Evolutionary conservation across 2,797 vertebrate genomes (phyloP).

Genomic region (Phoxinus dragarum): DNA sequence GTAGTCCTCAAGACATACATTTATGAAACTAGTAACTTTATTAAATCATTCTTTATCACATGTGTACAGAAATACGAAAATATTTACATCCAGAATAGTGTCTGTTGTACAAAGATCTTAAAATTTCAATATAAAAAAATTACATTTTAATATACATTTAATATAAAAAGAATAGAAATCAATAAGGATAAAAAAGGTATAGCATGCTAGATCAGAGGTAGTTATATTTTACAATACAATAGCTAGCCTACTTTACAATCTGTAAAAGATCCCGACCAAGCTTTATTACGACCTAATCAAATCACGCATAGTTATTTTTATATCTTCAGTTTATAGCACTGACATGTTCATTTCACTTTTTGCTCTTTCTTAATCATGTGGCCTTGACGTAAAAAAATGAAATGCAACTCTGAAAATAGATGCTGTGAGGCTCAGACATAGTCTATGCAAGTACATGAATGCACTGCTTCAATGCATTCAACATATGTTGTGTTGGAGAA

Average conservation of each 20-base stretch:
- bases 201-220: conserved; percentile 87
- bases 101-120: conserved; percentile 77
- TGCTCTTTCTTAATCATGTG: conserved; percentile 1
- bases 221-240: conserved; percentile 82
- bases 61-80: conserved; percentile 78
- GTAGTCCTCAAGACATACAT: conserved; percentile 40
- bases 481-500: not conserved
- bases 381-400: not conserved
- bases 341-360: conserved; percentile 64
- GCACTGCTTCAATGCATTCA: not conserved
- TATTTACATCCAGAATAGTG: conserved; percentile 84
- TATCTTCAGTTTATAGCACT: conserved; percentile 60
- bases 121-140: conserved; percentile 69
- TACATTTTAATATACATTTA: conserved; percentile 79
- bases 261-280: conserved; percentile 34
- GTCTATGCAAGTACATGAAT: not conserved
- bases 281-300: conserved; percentile 42
- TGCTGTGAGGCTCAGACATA: not conserved
- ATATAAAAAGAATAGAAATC: conserved; percentile 76
- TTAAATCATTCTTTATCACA: conserved; percentile 77
- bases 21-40: conserved; percentile 78
- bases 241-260: conserved; percentile 73
- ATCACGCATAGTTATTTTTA: conserved; percentile 5
- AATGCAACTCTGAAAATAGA: not conserved
- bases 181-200: conserved; percentile 73